phyloP scores from a whole-genome alignment of 2,888 invertebrate genomes.

The Ennomos erosarius region DNA sequence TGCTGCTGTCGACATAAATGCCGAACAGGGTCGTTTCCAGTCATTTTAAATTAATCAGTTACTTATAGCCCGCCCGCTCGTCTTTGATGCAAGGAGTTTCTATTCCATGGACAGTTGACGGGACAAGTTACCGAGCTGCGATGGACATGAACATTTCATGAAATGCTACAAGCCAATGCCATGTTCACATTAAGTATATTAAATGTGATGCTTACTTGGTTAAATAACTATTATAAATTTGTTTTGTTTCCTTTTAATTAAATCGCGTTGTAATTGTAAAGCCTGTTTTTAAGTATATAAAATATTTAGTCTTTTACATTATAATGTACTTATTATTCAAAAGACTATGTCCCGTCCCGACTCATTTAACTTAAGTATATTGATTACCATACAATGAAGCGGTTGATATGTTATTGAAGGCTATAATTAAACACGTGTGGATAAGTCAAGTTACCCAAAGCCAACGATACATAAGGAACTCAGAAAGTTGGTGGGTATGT shows the following conservation, averaged over 20 bases:
- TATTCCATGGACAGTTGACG: slow-evolving; percentile 19
- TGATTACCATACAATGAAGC: slow-evolving; percentile 4
- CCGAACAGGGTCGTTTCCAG: slow-evolving; percentile 58
- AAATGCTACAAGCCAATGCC: not conserved
- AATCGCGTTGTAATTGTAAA: no score
- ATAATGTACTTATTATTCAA: no score
- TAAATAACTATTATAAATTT: no score
- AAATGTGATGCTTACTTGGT: no score
- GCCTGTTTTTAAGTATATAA: no score
- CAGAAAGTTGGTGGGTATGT: slow-evolving; percentile 21
- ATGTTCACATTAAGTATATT: not conserved
- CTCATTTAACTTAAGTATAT: slow-evolving; percentile 5
- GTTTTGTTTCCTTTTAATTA: no score
- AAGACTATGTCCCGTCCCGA: not conserved
- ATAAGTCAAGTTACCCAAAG: slow-evolving; percentile 11
- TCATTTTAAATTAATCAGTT: slow-evolving; percentile 67
- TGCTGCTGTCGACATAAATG: slow-evolving; percentile 36
- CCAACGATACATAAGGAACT: slow-evolving; percentile 16
- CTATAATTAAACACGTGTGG: not conserved
- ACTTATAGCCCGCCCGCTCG: slow-evolving; percentile 55
- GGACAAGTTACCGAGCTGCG: slow-evolving; percentile 25
- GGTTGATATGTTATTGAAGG: slow-evolving; percentile 1
- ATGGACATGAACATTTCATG: slow-evolving; percentile 1
- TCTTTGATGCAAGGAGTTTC: slow-evolving; percentile 16
- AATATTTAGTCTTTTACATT: no score